A percentile compares a stretch with the other conserved stretches of the same genome.
Conservation (phyloP, 2,888 invertebrate genomes). For the Sipha maydis region DNA sequence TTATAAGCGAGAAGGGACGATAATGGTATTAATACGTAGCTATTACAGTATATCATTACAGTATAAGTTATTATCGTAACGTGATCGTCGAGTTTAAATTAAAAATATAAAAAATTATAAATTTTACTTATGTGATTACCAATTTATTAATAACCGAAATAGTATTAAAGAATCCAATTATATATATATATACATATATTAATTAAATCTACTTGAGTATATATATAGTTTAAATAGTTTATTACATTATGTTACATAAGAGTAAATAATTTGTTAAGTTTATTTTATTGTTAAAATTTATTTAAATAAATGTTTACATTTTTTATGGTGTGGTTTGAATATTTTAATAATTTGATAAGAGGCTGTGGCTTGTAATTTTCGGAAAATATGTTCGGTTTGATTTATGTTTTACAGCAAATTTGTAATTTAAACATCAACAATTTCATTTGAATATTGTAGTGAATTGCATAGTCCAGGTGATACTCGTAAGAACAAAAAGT, state of each 20-base stretch:
- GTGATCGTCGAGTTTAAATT: too few relatives aligned
- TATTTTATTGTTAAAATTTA: background rate
- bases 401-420: background rate
- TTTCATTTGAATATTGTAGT: slow-evolving; percentile 16
- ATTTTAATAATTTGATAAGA: slow-evolving; percentile 12
- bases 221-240: too few relatives aligned
- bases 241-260: background rate
- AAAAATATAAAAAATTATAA: too few relatives aligned
- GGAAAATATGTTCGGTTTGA: background rate
- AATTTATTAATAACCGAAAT: too few relatives aligned
- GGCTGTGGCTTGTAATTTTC: slow-evolving; percentile 27
- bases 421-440: background rate
- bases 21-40: too few relatives aligned
- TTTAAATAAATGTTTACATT: slow-evolving; percentile 27
- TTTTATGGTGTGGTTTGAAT: slow-evolving; percentile 18
- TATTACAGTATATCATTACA: too few relatives aligned
- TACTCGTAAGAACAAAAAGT: background rate
- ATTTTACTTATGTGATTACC: too few relatives aligned
- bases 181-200: too few relatives aligned
- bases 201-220: too few relatives aligned
- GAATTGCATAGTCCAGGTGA: background rate
- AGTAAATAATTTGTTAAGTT: background rate
- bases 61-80: too few relatives aligned
- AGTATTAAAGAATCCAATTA: too few relatives aligned
- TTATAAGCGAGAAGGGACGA: too few relatives aligned